Base-by-base conservation (phyloP, 2,113 vertebrate genomes). In the Grallaria varia region DNA sequence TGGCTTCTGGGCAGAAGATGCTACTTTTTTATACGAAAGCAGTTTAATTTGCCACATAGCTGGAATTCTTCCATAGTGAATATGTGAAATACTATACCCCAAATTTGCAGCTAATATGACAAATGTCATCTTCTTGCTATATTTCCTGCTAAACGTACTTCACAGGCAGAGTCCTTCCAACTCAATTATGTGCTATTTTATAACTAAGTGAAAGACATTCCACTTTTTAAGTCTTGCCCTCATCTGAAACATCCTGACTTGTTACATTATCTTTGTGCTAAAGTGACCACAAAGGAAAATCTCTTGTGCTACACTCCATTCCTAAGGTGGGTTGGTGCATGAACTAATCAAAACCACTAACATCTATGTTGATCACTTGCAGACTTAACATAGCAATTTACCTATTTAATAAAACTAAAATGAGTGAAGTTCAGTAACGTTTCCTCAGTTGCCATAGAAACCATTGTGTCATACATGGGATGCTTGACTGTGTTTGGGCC, bases 91-190 rank as follows among this genome's bases (percentile, higher is more conserved):
- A 91, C 81, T 97, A 90, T 94, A 92, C 89, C 56, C 84, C 59
- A 42, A 97, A 97, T 97, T 98, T 97, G 62, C 77, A 97, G 93
- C 97, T 97, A 97, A 89, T 97, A 90, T 96, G 95, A 96, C 92
- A 97, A 96, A 95, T 94, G 76, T 47, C 56, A 84, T 81, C 6
- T 13, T 5, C 87, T 96, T 96, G 76, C 95, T 94, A 74, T 86
- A 68, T 84, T 69, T 59, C 69, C 80, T 95, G 39, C 58, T 95
- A 85, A 95, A 96, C 92, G 96, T 98, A 89, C 93, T 96, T 95
- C 94, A 90, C 55, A 67, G 77, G 63, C 78, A 78, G 72, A 96
- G 91, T 77, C 44, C 16, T 95, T 94, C 83, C 78, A 94, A 93
- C 69, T 96, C 90, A 85, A 30, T 97, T 95, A 96, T 79, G 69